Evolutionary conservation across 2,797 vertebrate genomes (phyloP).

Genomic region (Mus spretus): DNA sequence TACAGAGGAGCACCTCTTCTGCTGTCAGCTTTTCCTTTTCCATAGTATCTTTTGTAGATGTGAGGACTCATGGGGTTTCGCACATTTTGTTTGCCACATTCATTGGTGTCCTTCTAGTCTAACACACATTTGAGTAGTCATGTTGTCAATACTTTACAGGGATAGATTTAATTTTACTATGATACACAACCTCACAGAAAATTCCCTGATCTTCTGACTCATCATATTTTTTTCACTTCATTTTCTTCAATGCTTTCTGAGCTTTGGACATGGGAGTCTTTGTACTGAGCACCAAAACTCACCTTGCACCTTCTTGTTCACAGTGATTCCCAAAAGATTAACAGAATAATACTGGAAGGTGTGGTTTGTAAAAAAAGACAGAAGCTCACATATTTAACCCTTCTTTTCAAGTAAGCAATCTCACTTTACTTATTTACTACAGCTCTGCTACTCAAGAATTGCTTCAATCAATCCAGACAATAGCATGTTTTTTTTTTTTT

Average conservation of each 20-base stretch:
- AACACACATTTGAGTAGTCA: too few relatives aligned
- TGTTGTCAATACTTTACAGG: too few relatives aligned
- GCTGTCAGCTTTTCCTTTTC: too few relatives aligned
- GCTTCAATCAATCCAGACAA: not conserved
- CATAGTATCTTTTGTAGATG: too few relatives aligned
- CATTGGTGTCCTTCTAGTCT: too few relatives aligned
- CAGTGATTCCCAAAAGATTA: not conserved
- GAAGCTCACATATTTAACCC: not conserved
- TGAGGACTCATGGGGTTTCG: too few relatives aligned
- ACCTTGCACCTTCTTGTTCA: too few relatives aligned
- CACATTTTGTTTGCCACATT: too few relatives aligned
- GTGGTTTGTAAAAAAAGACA: not conserved
- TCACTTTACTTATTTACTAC: not conserved
- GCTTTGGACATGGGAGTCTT: fast-evolving
- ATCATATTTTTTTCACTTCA: not conserved
- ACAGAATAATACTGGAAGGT: not conserved
- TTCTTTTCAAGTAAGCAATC: not conserved
- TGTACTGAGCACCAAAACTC: not conserved
- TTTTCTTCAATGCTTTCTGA: not conserved
- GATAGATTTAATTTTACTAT: fast-evolving
- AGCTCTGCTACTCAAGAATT: not conserved
- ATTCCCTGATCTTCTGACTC: not conserved
- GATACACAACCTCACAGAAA: too few relatives aligned
- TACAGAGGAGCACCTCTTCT: too few relatives aligned
- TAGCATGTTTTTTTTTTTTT: not conserved